phyloP scores from a whole-genome alignment of 2,113 vertebrate species.

The Mirza zaza region DNA sequence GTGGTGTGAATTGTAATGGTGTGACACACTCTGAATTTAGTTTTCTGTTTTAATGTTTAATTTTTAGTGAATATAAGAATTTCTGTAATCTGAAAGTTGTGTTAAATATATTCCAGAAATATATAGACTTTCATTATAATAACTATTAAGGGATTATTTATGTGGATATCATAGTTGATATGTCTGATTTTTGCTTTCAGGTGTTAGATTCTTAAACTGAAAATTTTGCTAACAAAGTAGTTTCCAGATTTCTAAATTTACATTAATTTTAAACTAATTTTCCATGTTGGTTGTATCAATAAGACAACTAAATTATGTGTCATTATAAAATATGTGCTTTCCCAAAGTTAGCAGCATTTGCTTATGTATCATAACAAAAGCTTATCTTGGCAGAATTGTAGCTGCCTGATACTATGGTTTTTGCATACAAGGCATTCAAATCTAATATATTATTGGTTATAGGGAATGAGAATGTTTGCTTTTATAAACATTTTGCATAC shows the following conservation, averaged over 20 bases:
- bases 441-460: background rate
- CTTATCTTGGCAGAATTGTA: background rate
- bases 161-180: background rate
- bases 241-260: background rate
- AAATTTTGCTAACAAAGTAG: background rate
- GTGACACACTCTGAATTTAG: background rate
- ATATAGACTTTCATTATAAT: background rate
- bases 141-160: background rate
- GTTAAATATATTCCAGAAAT: background rate
- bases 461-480: background rate
- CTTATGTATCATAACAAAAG: background rate
- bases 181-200: background rate
- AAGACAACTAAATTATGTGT: background rate
- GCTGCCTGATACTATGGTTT: background rate
- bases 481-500: background rate
- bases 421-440: background rate
- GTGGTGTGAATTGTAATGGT: no score
- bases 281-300: background rate
- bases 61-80: background rate
- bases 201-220: background rate
- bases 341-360: background rate
- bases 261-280: background rate
- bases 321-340: background rate
- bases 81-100: background rate
- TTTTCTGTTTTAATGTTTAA: background rate